phyloP scores from a whole-genome alignment of 2,797 vertebrate genomes.

The Ambastaia sidthimunki region DNA sequence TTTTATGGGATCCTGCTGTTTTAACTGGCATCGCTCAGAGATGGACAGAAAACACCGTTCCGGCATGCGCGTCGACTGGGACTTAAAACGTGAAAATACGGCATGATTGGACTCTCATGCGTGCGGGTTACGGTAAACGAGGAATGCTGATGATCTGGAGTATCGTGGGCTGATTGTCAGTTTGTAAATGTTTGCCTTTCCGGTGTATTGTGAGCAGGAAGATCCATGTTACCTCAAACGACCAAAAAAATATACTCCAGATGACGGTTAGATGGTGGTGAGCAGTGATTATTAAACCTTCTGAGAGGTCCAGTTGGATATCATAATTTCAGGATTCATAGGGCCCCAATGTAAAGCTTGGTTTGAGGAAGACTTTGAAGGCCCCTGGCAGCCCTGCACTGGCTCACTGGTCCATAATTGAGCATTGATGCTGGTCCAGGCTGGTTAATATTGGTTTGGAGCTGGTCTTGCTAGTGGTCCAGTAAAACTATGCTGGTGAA shows the following conservation, averaged over 20 bases:
- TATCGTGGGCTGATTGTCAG: conserved; percentile 32
- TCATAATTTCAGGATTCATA: background rate
- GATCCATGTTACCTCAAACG: conserved; percentile 4
- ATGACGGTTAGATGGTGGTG: conserved; percentile 66
- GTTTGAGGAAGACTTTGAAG: background rate
- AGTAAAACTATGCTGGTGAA: background rate
- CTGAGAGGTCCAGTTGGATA: conserved; percentile 19
- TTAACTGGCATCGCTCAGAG: conserved; percentile 51
- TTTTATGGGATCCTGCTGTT: conserved; percentile 43
- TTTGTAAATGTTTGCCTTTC: conserved; percentile 27
- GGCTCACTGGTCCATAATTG: background rate
- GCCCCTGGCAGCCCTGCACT: no score
- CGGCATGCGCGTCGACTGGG: background rate
- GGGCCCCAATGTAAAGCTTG: no score
- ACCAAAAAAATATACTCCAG: conserved; percentile 23
- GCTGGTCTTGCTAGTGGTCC: background rate
- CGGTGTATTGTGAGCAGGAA: background rate
- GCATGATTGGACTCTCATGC: conserved; percentile 35
- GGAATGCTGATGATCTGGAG: background rate
- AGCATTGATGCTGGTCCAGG: background rate
- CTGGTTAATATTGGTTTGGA: background rate
- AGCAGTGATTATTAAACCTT: conserved; percentile 27
- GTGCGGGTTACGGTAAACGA: conserved; percentile 35
- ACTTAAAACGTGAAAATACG: conserved; percentile 9
- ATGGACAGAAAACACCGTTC: conserved; percentile 18